Base-by-base conservation (phyloP, 2,888 invertebrate genomes). In the Drosophila parthenogenetica region DNA sequence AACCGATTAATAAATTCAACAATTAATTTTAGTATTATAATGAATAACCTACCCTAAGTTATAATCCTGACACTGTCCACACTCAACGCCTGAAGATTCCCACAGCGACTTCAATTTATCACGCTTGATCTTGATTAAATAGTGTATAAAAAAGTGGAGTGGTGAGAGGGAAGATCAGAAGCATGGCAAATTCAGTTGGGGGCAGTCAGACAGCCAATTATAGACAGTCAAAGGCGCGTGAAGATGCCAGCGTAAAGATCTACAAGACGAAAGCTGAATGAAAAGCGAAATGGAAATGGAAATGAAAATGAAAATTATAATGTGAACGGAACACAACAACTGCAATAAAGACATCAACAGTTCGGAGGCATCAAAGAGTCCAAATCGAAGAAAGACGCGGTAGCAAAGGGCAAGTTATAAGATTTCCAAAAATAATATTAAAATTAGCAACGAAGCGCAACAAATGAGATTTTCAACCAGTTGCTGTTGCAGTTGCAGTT, bases 401-500 rank as follows among this genome's bases (percentile, higher is more conserved):
- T 19, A 63, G 72, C 67, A 66, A 75, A 71, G 63, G 70, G 78
- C 75, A 78, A 79, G 70, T 73, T 87, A 81, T 87, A 69, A 79
- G 80, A 79, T 85, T 79, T 89, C 89, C 85, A 85, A 89, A 86
- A 89, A 86, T 86, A 86, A 85, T 89, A 87, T 87, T 77, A 89
- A 85, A 89, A 89, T 85, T 77, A 85, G 85, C 89, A 85, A 87
- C 77, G 80, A 82, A 82, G 88, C 85, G 88, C 75, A 82, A 74
- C 86, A 85, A 85, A 89, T 85, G 88, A 85, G 75, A 76, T 83
- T 77, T 71, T 71, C 61, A 62, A 62, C 49, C 65, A 65, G 64
- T 68, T 57, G 68, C 45, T 42, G 55, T 45, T 60, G 63, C 61
- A 49, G 40, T 48, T 55, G 61, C 70, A 59, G 50, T 13, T 29